These are phyloP conservation scores for Kuschelorhynchus macadamiae DNA, from an alignment of 2,888 invertebrate genomes.

Conservation along the genomic window DNA sequence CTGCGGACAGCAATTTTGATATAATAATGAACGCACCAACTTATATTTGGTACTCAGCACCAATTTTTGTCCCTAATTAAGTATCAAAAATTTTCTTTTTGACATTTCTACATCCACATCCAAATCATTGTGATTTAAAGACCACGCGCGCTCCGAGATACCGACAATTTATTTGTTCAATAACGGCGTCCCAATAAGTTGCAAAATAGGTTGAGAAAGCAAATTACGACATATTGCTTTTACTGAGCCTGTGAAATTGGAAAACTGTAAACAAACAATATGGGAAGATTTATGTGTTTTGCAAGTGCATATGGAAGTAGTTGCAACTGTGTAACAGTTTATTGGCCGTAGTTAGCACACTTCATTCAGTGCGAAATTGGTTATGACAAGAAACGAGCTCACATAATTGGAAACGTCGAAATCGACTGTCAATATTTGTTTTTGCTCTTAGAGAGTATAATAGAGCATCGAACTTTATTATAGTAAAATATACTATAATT, in stretches of 20 bases:
- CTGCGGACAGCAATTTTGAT: too few species aligned
- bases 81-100: too few species aligned
- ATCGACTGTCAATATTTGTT: neutral
- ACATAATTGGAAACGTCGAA: neutral
- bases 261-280: constrained; percentile 22
- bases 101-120: too few species aligned
- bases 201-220: constrained; percentile 15
- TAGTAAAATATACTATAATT: too few species aligned
- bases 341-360: constrained; percentile 26
- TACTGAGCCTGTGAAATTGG: constrained; percentile 4
- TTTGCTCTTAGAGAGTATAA: neutral
- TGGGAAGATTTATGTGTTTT: constrained; percentile 20
- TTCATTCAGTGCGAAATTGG: constrained; percentile 21
- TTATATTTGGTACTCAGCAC: too few species aligned
- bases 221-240: constrained; percentile 9
- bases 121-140: too few species aligned
- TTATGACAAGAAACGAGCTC: constrained; percentile 14
- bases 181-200: constrained; percentile 5
- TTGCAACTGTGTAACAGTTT: constrained; percentile 24
- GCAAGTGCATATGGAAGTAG: constrained; percentile 18
- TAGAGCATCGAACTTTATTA: neutral
- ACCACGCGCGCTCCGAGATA: neutral
- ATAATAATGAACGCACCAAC: too few species aligned
- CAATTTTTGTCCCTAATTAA: too few species aligned
- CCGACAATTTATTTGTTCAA: too few species aligned